These are phyloP conservation scores for Microchrysa polita DNA, from an alignment of 2,888 invertebrate species.

Conservation along the genomic window DNA sequence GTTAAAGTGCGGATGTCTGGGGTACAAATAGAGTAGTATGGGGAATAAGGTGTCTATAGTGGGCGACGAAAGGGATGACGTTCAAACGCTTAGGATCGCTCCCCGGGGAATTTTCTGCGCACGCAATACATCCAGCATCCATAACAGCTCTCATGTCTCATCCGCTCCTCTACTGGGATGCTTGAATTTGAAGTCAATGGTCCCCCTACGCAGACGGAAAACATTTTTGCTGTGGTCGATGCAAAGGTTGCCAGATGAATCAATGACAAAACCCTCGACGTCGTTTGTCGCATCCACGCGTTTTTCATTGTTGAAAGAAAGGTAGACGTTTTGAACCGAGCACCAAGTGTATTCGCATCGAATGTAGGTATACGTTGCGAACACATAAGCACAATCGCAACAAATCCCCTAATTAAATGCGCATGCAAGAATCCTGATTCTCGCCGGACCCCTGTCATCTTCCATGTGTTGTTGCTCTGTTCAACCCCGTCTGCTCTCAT, in stretches of 20 bases:
- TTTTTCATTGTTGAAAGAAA: neutral
- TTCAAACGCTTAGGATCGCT: slow-evolving; percentile 36
- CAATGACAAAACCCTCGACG: neutral
- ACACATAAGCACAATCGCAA: neutral
- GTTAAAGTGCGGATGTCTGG: slow-evolving; percentile 16
- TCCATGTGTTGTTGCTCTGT: slow-evolving; percentile 18
- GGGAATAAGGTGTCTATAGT: slow-evolving; percentile 2
- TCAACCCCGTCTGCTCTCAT: neutral
- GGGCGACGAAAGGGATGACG: slow-evolving; percentile 14
- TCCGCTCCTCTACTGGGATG: neutral
- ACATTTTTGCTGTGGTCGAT: neutral
- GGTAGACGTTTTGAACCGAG: neutral
- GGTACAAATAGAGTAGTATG: neutral
- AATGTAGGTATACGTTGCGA: slow-evolving; percentile 30
- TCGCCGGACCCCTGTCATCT: slow-evolving; percentile 14
- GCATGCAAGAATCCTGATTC: slow-evolving; percentile 37
- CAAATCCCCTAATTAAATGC: slow-evolving; percentile 43
- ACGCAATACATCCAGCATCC: slow-evolving; percentile 48
- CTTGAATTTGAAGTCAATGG: neutral
- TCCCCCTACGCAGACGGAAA: neutral
- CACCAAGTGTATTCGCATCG: neutral
- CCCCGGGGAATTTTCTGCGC: slow-evolving; percentile 52
- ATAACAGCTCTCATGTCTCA: slow-evolving; percentile 30
- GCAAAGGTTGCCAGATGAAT: neutral
- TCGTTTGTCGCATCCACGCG: neutral